Percentiles rank a stretch among this genome's conserved stretches.
Evolutionary conservation across 2,888 invertebrate genomes (phyloP).

Genomic region (Eumacrocentrus americanus): DNA sequence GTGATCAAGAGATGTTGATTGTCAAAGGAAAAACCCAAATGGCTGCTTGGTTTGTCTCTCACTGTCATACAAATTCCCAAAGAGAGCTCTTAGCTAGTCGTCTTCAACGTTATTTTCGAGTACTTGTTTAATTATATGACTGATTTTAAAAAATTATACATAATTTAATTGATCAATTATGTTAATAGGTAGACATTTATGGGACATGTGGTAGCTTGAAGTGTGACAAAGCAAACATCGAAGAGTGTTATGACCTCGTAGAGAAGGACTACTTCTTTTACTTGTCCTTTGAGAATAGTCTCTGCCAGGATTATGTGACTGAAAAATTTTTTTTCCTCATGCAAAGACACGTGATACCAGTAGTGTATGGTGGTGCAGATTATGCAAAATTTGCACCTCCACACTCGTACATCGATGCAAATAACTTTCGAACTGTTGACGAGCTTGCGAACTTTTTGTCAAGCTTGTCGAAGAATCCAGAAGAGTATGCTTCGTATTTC

Average conservation of each 20-base stretch:
- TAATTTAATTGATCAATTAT: neutral
- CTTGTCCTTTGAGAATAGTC: conserved; percentile 71
- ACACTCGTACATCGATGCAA: conserved; percentile 66
- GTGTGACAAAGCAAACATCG: conserved; percentile 8
- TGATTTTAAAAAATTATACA: neutral
- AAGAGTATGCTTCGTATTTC: conserved; percentile 66
- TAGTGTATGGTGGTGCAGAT: conserved; percentile 71
- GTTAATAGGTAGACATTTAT: conserved; percentile 54
- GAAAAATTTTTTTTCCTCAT: conserved; percentile 66
- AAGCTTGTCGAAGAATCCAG: conserved; percentile 62
- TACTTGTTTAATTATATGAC: conserved; percentile 54
- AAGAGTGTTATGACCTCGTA: conserved; percentile 59
- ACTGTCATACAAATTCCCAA: conserved; percentile 56
- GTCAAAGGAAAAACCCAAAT: conserved; percentile 52
- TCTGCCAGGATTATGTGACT: conserved; percentile 70
- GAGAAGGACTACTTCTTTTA: conserved; percentile 70
- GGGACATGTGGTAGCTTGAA: conserved; percentile 59
- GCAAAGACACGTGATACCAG: conserved; percentile 68
- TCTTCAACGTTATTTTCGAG: conserved; percentile 62
- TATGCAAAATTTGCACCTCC: conserved; percentile 66
- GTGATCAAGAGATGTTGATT: neutral
- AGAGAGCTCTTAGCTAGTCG: conserved; percentile 57
- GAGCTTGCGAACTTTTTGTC: conserved; percentile 64
- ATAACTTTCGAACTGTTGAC: conserved; percentile 63
- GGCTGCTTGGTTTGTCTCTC: conserved; percentile 60